These are phyloP conservation scores for Pomacea canaliculata DNA, from an alignment of 2,888 invertebrate genomes.

Conservation along the genomic window DNA sequence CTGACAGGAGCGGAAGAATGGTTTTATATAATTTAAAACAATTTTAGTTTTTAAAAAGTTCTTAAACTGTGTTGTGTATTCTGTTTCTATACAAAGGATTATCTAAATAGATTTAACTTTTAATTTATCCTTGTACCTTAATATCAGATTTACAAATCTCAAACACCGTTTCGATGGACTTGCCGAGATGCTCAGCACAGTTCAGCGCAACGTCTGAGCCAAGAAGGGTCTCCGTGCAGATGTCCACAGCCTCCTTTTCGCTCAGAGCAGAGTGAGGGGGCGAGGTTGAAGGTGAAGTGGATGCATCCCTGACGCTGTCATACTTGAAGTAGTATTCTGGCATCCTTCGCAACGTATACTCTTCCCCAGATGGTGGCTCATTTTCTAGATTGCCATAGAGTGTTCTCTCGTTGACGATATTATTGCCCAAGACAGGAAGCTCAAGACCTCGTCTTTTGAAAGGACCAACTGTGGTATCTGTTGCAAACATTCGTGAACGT, in stretches of 20 bases:
- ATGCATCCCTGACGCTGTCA: constrained; percentile 20
- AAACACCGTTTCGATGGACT: constrained; percentile 26
- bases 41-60: too few species aligned
- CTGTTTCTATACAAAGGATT: too few species aligned
- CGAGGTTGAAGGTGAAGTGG: constrained; percentile 24
- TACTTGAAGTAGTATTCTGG: constrained; percentile 4
- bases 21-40: too few species aligned
- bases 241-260: constrained; percentile 29
- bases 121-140: constrained; percentile 15
- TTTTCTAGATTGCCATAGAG: background rate
- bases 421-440: background rate
- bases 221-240: constrained; percentile 31
- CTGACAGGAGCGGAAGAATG: too few species aligned
- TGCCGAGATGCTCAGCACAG: constrained; percentile 33
- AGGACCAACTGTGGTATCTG: background rate
- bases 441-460: background rate
- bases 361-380: too few species aligned
- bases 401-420: background rate
- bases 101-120: too few species aligned
- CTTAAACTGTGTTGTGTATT: too few species aligned
- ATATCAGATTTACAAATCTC: constrained; percentile 39
- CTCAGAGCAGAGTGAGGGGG: constrained; percentile 27
- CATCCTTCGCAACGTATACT: too few species aligned
- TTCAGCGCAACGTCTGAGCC: constrained; percentile 29
- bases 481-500: too few species aligned